Percentiles rank a stretch among this genome's conserved stretches.
Conservation (phyloP, 2,888 invertebrate species). For the Allacma fusca region DNA sequence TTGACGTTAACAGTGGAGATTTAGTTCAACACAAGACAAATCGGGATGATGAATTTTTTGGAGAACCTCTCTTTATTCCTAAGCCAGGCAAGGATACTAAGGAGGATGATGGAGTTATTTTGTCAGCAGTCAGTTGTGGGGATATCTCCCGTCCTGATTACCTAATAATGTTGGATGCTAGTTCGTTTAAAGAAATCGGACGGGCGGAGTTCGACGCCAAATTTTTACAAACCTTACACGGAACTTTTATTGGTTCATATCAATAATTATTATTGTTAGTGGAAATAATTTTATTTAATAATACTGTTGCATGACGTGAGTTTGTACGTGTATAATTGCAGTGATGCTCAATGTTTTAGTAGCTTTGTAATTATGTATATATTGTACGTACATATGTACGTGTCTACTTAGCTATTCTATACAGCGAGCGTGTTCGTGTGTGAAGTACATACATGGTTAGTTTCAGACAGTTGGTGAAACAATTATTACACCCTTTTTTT, state of each 20-base stretch:
- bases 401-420: too few relatives aligned
- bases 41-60: slow-evolving; percentile 63
- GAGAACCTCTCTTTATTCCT: slow-evolving; percentile 67
- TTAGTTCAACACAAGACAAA: slow-evolving; percentile 63
- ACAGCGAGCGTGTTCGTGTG: too few relatives aligned
- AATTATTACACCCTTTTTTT: too few relatives aligned
- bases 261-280: background rate
- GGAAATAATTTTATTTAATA: too few relatives aligned
- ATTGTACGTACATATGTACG: too few relatives aligned
- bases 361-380: too few relatives aligned
- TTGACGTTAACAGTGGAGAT: slow-evolving; percentile 64
- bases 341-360: too few relatives aligned
- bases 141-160: slow-evolving; percentile 60
- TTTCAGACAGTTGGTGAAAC: too few relatives aligned
- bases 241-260: slow-evolving; percentile 57
- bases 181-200: slow-evolving; percentile 64
- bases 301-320: too few relatives aligned
- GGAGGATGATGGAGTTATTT: slow-evolving; percentile 51
- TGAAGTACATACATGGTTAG: too few relatives aligned
- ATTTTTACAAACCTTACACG: slow-evolving; percentile 62
- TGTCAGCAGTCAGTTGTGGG: slow-evolving; percentile 63
- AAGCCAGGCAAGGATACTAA: slow-evolving; percentile 63
- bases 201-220: slow-evolving; percentile 63
- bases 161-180: slow-evolving; percentile 64
- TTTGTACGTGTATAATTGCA: too few relatives aligned